Evolutionary conservation across 2,113 vertebrate genomes (phyloP).

Genomic region (Cercocebus atys): DNA sequence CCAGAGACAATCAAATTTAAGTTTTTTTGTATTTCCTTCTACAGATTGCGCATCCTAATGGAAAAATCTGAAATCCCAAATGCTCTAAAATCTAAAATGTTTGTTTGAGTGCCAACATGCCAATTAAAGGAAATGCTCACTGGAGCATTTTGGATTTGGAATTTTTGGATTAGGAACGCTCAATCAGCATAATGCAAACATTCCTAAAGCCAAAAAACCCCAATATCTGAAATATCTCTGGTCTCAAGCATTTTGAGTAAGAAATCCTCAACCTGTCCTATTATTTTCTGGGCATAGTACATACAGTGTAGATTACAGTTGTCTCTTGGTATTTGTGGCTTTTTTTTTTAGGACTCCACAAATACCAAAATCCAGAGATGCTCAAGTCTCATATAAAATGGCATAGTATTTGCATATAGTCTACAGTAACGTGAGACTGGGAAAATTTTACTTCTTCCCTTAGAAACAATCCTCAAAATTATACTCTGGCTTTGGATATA

Average conservation of each 20-base stretch:
- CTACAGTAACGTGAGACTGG: not conserved
- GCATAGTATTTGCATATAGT: not conserved
- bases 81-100: not conserved
- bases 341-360: not conserved
- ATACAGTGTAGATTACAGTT: not conserved
- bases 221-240: too few relatives aligned
- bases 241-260: not conserved
- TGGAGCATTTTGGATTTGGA: not conserved
- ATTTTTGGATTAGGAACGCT: not conserved
- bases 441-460: not conserved
- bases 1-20: not conserved
- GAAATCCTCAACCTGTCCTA: not conserved
- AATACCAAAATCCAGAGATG: not conserved
- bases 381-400: not conserved
- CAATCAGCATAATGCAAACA: not conserved
- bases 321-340: not conserved
- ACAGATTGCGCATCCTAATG: not conserved
- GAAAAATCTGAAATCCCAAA: not conserved
- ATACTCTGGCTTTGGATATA: not conserved
- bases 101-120: not conserved
- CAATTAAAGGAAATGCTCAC: not conserved
- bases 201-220: not conserved
- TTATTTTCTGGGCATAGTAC: not conserved
- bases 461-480: not conserved
- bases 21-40: not conserved